Percentiles rank a stretch among this genome's conserved stretches.
Conservation (phyloP, 1,140 invertebrate species). For the Ips typographus region DNA sequence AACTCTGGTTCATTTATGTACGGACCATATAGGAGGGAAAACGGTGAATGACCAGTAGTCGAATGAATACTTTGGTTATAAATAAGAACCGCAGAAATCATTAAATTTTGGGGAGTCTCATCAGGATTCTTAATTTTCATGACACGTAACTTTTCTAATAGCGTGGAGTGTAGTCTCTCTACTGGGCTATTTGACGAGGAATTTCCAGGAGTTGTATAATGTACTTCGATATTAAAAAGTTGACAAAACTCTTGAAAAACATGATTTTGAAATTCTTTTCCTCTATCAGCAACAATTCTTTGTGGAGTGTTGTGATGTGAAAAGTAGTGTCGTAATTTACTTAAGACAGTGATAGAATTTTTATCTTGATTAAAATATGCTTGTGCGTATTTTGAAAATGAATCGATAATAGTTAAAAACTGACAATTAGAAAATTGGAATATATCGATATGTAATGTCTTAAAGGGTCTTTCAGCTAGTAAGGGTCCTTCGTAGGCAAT, state of each 20-base stretch:
- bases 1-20: too few relatives aligned
- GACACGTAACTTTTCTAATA: constrained; percentile 34
- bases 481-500: constrained; percentile 28
- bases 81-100: constrained; percentile 32
- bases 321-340: constrained; percentile 16
- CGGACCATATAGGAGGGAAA: neutral
- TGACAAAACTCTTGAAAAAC: constrained; percentile 39
- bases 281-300: constrained; percentile 36
- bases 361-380: constrained; percentile 17
- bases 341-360: constrained; percentile 18
- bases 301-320: constrained; percentile 23
- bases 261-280: constrained; percentile 40
- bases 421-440: constrained; percentile 37
- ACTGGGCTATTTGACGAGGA: constrained; percentile 35
- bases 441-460: constrained; percentile 41
- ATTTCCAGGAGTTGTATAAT: constrained; percentile 29
- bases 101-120: constrained; percentile 24
- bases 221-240: constrained; percentile 36
- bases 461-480: constrained; percentile 41
- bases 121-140: constrained; percentile 22
- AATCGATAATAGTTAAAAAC: constrained; percentile 43
- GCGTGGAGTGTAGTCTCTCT: constrained; percentile 40
- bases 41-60: constrained; percentile 33
- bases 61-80: constrained; percentile 40
- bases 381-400: constrained; percentile 36